These are phyloP conservation scores for Helleia helle DNA, from an alignment of 2,888 invertebrate species.

Conservation along the genomic window DNA sequence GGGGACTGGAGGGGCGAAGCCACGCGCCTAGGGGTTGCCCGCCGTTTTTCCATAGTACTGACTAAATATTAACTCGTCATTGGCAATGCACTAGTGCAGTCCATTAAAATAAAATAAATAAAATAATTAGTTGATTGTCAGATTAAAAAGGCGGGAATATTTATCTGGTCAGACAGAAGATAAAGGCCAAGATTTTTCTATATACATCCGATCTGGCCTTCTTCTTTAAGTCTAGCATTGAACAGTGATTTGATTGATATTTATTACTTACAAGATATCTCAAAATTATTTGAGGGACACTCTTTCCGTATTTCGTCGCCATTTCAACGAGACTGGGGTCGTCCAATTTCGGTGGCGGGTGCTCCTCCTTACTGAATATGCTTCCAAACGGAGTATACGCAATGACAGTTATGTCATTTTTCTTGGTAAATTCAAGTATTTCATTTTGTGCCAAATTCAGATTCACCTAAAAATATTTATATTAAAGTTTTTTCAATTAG, in stretches of 20 bases:
- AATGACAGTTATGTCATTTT: slow-evolving; percentile 77
- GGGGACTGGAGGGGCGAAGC: too few relatives aligned
- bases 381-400: slow-evolving; percentile 72
- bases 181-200: too few relatives aligned
- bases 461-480: slow-evolving; percentile 47
- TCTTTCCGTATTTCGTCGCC: slow-evolving; percentile 77
- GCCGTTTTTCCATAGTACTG: too few relatives aligned
- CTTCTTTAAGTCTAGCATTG: neutral
- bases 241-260: neutral
- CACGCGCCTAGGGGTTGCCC: too few relatives aligned
- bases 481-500: neutral
- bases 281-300: slow-evolving; percentile 76
- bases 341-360: slow-evolving; percentile 57
- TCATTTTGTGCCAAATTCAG: slow-evolving; percentile 81
- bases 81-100: too few relatives aligned
- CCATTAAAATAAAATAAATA: too few relatives aligned
- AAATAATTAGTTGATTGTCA: too few relatives aligned
- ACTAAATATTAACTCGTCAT: too few relatives aligned
- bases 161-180: too few relatives aligned
- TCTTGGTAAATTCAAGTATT: slow-evolving; percentile 77
- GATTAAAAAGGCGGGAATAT: too few relatives aligned
- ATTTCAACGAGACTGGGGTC: slow-evolving; percentile 70
- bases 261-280: slow-evolving; percentile 74
- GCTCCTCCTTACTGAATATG: slow-evolving; percentile 15
- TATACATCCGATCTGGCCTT: too few relatives aligned